These are phyloP conservation scores for Rhorus exstirpatorius DNA, from an alignment of 2,888 invertebrate species.

Conservation along the genomic window DNA sequence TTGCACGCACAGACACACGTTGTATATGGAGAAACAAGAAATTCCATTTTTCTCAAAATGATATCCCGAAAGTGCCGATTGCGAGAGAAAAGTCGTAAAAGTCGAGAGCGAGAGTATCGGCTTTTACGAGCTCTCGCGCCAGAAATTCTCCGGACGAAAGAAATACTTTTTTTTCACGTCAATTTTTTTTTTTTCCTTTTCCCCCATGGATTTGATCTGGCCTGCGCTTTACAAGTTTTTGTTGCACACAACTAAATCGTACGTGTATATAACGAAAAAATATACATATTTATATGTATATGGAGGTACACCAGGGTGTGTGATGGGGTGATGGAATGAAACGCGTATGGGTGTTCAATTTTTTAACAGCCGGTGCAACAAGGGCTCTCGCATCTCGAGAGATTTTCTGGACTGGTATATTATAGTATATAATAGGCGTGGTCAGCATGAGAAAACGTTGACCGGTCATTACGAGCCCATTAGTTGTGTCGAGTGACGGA, in stretches of 20 bases:
- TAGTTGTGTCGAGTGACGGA: constrained; percentile 74
- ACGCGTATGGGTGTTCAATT: constrained; percentile 39
- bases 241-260: neutral
- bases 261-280: neutral
- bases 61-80: constrained; percentile 79
- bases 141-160: constrained; percentile 59
- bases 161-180: constrained; percentile 44
- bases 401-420: constrained; percentile 55
- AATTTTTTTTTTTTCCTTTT: constrained; percentile 12
- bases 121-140: constrained; percentile 79
- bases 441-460: constrained; percentile 65
- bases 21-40: constrained; percentile 77
- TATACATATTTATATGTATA: neutral
- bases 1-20: constrained; percentile 4
- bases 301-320: neutral
- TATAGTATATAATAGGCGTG: constrained; percentile 50
- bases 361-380: constrained; percentile 13
- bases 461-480: constrained; percentile 78
- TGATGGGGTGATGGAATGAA: constrained; percentile 4
- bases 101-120: constrained; percentile 75
- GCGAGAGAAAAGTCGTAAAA: constrained; percentile 81
- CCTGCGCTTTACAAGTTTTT: neutral
- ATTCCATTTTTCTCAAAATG: constrained; percentile 83
- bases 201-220: neutral
- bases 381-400: constrained; percentile 4